Conservation (phyloP, 2,113 vertebrate species). For the Sylvietta virens region DNA sequence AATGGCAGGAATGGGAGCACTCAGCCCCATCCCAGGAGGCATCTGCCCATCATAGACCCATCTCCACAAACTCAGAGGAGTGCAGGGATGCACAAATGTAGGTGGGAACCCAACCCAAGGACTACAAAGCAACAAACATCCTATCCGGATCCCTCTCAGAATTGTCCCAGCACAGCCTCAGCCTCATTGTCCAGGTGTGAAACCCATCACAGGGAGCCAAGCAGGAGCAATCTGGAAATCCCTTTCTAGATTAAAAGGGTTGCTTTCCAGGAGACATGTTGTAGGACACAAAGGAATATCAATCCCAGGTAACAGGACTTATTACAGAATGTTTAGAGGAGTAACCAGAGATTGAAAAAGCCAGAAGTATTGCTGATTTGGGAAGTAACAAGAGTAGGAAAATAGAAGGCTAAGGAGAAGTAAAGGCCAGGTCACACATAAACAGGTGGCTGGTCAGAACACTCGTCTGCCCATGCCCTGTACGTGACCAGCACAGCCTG, state of each 20-base stretch:
- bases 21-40: not conserved
- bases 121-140: not conserved
- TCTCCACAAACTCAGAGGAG: not conserved
- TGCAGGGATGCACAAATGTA: accelerated
- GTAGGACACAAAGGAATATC: not conserved
- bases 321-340: not conserved
- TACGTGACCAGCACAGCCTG: not conserved
- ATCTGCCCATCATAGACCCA: not conserved
- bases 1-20: not conserved
- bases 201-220: not conserved
- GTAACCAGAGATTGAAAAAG: not conserved
- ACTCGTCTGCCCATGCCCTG: not conserved
- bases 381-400: not conserved
- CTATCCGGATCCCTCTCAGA: accelerated
- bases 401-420: not conserved
- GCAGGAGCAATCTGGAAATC: not conserved
- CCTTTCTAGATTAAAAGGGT: not conserved
- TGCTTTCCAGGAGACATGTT: not conserved
- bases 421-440: not conserved
- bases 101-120: not conserved
- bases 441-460: not conserved
- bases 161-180: not conserved
- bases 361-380: not conserved
- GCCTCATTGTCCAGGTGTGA: not conserved
- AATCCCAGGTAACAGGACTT: not conserved